Percentiles rank a stretch among this genome's conserved stretches.
phyloP scores from a whole-genome alignment of 1,140 invertebrate species.

The Drosophila pectinifera region DNA sequence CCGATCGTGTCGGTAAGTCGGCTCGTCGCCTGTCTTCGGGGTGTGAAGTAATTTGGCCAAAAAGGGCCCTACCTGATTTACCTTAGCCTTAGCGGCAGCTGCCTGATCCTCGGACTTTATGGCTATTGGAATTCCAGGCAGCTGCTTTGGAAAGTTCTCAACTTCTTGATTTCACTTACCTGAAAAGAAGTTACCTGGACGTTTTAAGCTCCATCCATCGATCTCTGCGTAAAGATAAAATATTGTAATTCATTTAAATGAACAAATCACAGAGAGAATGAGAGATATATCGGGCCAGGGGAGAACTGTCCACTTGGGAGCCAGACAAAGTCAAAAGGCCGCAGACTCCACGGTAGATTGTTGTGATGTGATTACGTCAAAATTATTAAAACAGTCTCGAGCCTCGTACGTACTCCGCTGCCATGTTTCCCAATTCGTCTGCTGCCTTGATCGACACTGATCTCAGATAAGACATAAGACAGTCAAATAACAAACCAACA shows the following conservation, averaged over 20 bases:
- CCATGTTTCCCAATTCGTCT: slow-evolving; percentile 78
- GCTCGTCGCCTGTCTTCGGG: slow-evolving; percentile 13
- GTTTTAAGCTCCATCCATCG: slow-evolving; percentile 45
- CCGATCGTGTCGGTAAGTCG: slow-evolving; percentile 32
- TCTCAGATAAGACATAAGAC: slow-evolving; percentile 77
- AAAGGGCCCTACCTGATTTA: slow-evolving; percentile 54
- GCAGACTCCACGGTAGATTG: slow-evolving; percentile 58
- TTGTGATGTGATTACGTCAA: slow-evolving; percentile 82
- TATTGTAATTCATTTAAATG: slow-evolving; percentile 83
- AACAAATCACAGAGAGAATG: slow-evolving; percentile 63
- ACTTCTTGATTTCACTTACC: slow-evolving; percentile 36
- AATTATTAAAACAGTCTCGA: slow-evolving; percentile 82
- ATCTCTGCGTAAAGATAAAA: slow-evolving; percentile 77
- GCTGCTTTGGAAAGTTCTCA: slow-evolving; percentile 61
- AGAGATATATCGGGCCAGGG: slow-evolving; percentile 21
- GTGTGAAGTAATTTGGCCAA: slow-evolving; percentile 69
- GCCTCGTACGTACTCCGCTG: slow-evolving; percentile 36
- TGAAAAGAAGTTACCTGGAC: not conserved
- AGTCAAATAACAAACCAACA: slow-evolving; percentile 60
- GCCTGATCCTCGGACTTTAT: slow-evolving; percentile 48
- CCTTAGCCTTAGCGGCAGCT: slow-evolving; percentile 20
- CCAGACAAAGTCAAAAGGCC: slow-evolving; percentile 48
- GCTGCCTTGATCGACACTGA: slow-evolving; percentile 79
- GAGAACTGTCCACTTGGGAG: slow-evolving; percentile 64
- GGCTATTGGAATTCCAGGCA: slow-evolving; percentile 54